A percentile compares a stretch with the other conserved stretches of the same genome.
Evolutionary conservation across 2,113 vertebrate species (phyloP).

Genomic region (Callaeas wilsoni): DNA sequence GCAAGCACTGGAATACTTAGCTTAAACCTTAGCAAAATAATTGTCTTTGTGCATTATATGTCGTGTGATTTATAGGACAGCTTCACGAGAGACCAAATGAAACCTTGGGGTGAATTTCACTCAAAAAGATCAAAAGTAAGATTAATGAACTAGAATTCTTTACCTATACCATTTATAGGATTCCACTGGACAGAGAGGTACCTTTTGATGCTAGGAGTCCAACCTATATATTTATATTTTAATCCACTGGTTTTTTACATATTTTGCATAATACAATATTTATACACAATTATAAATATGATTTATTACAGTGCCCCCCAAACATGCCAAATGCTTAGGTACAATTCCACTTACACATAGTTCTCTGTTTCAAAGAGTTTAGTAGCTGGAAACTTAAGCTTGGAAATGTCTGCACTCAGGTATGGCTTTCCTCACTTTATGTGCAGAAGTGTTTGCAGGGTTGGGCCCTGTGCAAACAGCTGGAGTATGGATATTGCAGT

Average conservation of each 20-base stretch:
- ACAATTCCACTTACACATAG: neutral
- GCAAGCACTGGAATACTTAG: neutral
- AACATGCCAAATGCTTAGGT: neutral
- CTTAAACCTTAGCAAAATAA: neutral
- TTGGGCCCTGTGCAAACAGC: neutral
- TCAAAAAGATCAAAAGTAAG: conserved; percentile 2
- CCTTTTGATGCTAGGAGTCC: neutral
- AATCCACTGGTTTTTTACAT: neutral
- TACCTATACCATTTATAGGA: neutral
- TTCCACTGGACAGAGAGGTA: neutral
- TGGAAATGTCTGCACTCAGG: neutral
- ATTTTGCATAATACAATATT: neutral
- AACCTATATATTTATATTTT: neutral
- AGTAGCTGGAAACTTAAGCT: neutral
- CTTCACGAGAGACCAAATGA: neutral
- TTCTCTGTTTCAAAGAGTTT: neutral
- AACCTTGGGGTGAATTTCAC: neutral
- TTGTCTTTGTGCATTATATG: neutral
- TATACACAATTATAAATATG: neutral
- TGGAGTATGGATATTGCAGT: neutral
- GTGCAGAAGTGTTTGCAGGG: neutral
- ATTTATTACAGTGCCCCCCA: neutral
- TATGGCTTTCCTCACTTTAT: neutral
- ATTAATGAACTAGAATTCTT: neutral
- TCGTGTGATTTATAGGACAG: neutral